Percentiles rank a stretch among this genome's conserved stretches.
Conservation (phyloP, 2,113 vertebrate species). For the Danio rerio region DNA sequence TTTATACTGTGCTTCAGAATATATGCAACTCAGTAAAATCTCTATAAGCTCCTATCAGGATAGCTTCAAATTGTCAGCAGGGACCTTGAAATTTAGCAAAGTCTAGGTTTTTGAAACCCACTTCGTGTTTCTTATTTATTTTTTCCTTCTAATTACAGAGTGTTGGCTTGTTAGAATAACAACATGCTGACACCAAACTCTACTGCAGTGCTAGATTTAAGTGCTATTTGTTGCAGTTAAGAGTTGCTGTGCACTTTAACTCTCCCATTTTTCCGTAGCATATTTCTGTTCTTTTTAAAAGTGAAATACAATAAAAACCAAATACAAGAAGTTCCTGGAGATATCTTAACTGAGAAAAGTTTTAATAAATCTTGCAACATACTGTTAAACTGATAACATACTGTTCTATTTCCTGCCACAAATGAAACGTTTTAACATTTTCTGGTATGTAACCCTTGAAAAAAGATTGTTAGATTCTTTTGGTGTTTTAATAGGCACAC, state of each 20-base stretch:
- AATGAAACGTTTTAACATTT: not conserved
- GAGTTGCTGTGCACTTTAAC: not conserved
- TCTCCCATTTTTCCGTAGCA: not conserved
- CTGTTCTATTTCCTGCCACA: constrained; percentile 25
- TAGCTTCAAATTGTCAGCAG: too few species aligned
- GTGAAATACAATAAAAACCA: not conserved
- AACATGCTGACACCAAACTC: constrained; percentile 1
- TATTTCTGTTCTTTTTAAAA: not conserved
- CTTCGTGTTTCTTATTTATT: too few species aligned
- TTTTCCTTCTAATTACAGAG: not conserved
- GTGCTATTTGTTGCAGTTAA: not conserved
- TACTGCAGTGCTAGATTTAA: not conserved
- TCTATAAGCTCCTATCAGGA: too few species aligned
- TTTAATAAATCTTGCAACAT: not conserved
- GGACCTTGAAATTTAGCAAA: too few species aligned
- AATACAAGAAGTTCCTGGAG: not conserved
- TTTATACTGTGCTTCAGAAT: too few species aligned
- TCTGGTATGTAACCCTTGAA: not conserved
- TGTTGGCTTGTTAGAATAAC: not conserved
- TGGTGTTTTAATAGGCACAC: constrained; percentile 8
- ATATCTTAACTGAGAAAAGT: not conserved
- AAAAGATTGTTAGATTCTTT: constrained; percentile 3
- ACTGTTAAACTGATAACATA: not conserved
- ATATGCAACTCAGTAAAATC: too few species aligned
- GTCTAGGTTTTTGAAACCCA: too few species aligned